phyloP scores from a whole-genome alignment of 2,888 invertebrate genomes.

The Stomorhina lunata region DNA sequence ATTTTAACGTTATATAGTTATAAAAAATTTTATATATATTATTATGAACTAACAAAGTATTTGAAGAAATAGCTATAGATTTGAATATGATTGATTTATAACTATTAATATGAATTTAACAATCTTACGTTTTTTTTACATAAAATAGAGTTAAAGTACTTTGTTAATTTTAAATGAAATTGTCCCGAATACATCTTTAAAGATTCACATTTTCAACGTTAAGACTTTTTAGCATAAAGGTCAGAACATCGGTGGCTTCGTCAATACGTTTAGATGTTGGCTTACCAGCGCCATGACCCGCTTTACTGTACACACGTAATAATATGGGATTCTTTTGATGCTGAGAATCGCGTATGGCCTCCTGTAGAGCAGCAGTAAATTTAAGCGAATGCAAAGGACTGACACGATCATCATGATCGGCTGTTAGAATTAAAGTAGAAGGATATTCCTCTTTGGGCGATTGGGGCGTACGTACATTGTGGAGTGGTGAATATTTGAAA shows the following conservation, averaged over 20 bases:
- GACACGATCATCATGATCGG: slow-evolving; percentile 99
- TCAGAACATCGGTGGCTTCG: slow-evolving; percentile 93
- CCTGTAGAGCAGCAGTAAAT: slow-evolving; percentile 94
- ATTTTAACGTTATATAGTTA: slow-evolving; percentile 40
- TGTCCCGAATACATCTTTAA: slow-evolving; percentile 65
- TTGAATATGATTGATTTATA: slow-evolving; percentile 27
- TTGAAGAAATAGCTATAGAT: slow-evolving; percentile 6
- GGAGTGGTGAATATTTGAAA: slow-evolving; percentile 94
- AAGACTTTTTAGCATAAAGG: slow-evolving; percentile 78
- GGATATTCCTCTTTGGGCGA: slow-evolving; percentile 87
- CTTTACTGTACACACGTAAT: slow-evolving; percentile 94
- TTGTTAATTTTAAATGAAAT: slow-evolving; percentile 25
- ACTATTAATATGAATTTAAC: slow-evolving; percentile 24
- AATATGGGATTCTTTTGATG: slow-evolving; percentile 92
- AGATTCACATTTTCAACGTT: slow-evolving; percentile 76
- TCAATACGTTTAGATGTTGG: slow-evolving; percentile 98
- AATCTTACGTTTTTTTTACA: slow-evolving; percentile 5
- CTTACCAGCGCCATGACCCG: slow-evolving; percentile 98
- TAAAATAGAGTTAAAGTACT: slow-evolving; percentile 14
- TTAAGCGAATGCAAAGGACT: slow-evolving; percentile 98
- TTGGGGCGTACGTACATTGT: slow-evolving; percentile 89
- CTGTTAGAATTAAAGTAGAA: slow-evolving; percentile 94
- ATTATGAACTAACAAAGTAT: slow-evolving; percentile 32
- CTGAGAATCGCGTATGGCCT: slow-evolving; percentile 83
- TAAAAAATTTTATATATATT: slow-evolving; percentile 27